Conservation (phyloP, 2,113 vertebrate genomes). For the Silurus asotus region DNA sequence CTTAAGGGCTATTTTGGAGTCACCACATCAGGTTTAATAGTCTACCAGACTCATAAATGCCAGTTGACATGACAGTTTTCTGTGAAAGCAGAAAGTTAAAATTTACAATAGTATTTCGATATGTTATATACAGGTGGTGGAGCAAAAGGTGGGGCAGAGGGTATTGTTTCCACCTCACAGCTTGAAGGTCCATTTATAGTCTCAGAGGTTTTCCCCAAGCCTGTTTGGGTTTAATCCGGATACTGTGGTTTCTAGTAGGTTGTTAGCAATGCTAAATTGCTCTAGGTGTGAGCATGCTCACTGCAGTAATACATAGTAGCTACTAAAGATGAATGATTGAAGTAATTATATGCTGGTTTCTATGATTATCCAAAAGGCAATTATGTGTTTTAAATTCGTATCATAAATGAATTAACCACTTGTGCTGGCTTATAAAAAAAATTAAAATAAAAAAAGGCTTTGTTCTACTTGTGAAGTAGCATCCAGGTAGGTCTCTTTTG, state of each 20-base stretch:
- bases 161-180: neutral
- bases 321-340: neutral
- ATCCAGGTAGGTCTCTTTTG: constrained; percentile 40
- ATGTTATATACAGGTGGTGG: neutral
- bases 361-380: neutral
- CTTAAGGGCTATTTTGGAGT: neutral
- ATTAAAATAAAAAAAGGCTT: neutral
- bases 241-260: neutral
- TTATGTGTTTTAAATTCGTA: neutral
- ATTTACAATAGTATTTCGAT: neutral
- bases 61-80: neutral
- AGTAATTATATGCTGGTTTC: neutral
- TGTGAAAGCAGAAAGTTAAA: neutral
- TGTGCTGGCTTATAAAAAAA: neutral
- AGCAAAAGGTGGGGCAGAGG: neutral
- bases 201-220: neutral
- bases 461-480: constrained; percentile 42
- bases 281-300: neutral
- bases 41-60: neutral
- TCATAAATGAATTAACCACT: neutral
- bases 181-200: neutral
- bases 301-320: neutral
- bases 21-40: neutral
- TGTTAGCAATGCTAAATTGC: neutral
- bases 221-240: neutral